Conservation (phyloP, 1,140 invertebrate species). For the Heliconius hermathena region DNA sequence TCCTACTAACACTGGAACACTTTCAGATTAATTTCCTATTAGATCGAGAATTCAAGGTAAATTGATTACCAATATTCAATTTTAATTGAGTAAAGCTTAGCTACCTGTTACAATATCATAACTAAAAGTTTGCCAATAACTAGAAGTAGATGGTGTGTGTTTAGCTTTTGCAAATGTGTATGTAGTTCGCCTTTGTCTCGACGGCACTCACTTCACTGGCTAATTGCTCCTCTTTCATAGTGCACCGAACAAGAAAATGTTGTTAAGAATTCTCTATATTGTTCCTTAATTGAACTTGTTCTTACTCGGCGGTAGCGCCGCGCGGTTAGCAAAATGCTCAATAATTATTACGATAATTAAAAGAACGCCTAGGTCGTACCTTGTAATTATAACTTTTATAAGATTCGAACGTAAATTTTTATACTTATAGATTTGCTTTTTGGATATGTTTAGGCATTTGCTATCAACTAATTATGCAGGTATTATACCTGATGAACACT, state of each 20-base stretch:
- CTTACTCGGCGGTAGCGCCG: constrained; percentile 31
- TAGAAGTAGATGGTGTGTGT: neutral
- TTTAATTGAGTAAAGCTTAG: no score
- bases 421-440: neutral
- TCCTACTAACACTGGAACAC: no score
- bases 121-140: constrained; percentile 6
- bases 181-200: constrained; percentile 46
- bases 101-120: neutral
- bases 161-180: constrained; percentile 3
- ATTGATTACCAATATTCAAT: no score
- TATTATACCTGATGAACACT: no score
- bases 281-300: constrained; percentile 60
- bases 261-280: constrained; percentile 58
- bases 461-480: neutral
- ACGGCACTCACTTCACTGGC: constrained; percentile 48
- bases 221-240: constrained; percentile 65
- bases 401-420: neutral
- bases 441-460: neutral
- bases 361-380: neutral
- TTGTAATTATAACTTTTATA: constrained; percentile 1
- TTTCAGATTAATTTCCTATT: neutral
- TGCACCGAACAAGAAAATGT: constrained; percentile 57
- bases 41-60: neutral
- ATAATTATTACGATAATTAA: constrained; percentile 33
- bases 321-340: constrained; percentile 18